Conservation (phyloP, 2,888 invertebrate genomes). For the Zele albiditarsus region DNA sequence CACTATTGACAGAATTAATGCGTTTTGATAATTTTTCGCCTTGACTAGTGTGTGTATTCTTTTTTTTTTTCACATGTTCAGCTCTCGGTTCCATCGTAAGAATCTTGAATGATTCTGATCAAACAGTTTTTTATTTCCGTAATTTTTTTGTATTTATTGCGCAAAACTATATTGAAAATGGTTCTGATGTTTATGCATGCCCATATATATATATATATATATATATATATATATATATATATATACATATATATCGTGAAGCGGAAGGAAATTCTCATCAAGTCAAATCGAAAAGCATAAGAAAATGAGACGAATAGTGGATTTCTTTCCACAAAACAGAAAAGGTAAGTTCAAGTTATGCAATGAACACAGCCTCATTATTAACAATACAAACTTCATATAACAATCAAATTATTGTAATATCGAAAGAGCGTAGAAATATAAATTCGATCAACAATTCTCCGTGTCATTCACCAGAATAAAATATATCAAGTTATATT, state of each 20-base stretch:
- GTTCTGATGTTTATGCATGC: not conserved
- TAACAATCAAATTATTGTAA: conserved; percentile 20
- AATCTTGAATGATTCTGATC: conserved; percentile 59
- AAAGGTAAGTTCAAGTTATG: not conserved
- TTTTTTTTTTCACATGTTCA: conserved; percentile 30
- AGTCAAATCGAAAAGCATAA: not conserved
- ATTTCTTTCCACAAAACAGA: not conserved
- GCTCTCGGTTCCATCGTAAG: conserved; percentile 51
- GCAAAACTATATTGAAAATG: not conserved
- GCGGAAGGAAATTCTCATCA: not conserved
- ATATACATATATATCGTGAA: not conserved
- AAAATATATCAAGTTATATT: conserved; percentile 9
- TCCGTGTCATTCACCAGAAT: not conserved
- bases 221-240: not conserved
- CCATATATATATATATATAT: not conserved
- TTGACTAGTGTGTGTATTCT: conserved; percentile 58
- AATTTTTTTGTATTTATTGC: not conserved
- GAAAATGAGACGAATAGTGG: not conserved
- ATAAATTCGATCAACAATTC: not conserved
- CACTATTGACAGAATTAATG: conserved; percentile 60
- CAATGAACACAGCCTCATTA: conserved; percentile 35
- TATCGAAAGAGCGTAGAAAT: conserved; percentile 5
- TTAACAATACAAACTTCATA: conserved; percentile 9
- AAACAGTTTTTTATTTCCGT: conserved; percentile 12
- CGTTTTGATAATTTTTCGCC: conserved; percentile 58